These are phyloP conservation scores for Thalpophila matura DNA, from an alignment of 2,888 invertebrate species.

Conservation along the genomic window DNA sequence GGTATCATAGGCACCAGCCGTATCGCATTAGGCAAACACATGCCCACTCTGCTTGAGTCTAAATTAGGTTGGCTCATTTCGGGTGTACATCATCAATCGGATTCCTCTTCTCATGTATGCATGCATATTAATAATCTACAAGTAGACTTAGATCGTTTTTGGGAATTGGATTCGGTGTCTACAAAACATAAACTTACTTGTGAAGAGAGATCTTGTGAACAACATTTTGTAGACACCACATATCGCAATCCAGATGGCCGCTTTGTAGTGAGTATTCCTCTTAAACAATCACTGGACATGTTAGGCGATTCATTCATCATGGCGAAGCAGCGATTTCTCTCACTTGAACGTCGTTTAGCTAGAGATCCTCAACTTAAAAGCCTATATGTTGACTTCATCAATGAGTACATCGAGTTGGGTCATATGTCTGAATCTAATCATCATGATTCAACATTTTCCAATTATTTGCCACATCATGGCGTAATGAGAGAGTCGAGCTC, in stretches of 20 bases:
- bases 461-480: conserved; percentile 7
- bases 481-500: neutral
- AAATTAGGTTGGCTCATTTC: conserved; percentile 5
- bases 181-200: neutral
- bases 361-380: neutral
- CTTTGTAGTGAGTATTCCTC: conserved; percentile 1
- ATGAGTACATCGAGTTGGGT: neutral
- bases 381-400: conserved; percentile 3
- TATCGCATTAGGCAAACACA: neutral
- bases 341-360: conserved; percentile 10
- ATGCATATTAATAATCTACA: neutral
- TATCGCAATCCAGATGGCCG: conserved; percentile 9
- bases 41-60: conserved; percentile 2
- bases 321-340: conserved; percentile 11
- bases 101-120: conserved; percentile 6
- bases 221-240: neutral
- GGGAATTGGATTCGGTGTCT: conserved; percentile 1
- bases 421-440: conserved; percentile 8
- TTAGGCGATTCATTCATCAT: conserved; percentile 8
- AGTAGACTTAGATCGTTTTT: conserved; percentile 1
- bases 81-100: neutral
- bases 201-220: conserved; percentile 4
- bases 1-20: neutral
- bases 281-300: neutral
- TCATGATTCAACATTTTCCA: neutral